Percentiles rank a stretch among this genome's conserved stretches.
phyloP scores from a whole-genome alignment of 1,140 invertebrate species.

The Neelides sp. region DNA sequence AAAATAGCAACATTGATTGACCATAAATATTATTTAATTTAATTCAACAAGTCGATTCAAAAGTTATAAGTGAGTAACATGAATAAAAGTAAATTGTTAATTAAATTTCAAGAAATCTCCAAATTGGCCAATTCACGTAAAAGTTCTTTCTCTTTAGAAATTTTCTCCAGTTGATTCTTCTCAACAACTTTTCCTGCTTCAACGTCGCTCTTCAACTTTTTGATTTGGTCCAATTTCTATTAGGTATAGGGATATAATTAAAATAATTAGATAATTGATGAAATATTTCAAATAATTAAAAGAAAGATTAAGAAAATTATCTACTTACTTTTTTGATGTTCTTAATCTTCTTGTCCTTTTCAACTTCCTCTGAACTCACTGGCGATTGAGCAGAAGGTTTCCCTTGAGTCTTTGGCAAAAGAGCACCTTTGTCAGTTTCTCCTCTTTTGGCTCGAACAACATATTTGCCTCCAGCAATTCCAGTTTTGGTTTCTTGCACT shows the following conservation, averaged over 20 bases:
- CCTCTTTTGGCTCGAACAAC: conserved; percentile 20
- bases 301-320: background rate
- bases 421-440: conserved; percentile 10
- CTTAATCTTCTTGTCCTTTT: conserved; percentile 28
- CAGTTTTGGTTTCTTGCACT: no score
- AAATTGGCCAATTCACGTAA: conserved; percentile 17
- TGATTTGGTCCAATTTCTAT: conserved; percentile 28
- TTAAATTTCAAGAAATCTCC: conserved; percentile 7
- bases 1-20: background rate
- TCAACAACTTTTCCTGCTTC: conserved; percentile 24
- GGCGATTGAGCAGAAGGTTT: background rate
- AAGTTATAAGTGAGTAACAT: background rate
- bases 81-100: background rate
- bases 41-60: background rate
- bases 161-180: conserved; percentile 29
- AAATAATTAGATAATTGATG: background rate
- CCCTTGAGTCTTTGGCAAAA: conserved; percentile 3
- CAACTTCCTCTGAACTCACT: conserved; percentile 1
- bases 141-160: conserved; percentile 20
- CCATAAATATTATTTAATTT: background rate
- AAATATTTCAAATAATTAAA: background rate
- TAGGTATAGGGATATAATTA: background rate
- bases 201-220: conserved; percentile 21
- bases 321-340: conserved; percentile 23
- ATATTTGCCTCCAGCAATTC: no score